These are phyloP conservation scores for Lasioglossum zephyrum DNA, from an alignment of 2,888 invertebrate species.

Conservation along the genomic window DNA sequence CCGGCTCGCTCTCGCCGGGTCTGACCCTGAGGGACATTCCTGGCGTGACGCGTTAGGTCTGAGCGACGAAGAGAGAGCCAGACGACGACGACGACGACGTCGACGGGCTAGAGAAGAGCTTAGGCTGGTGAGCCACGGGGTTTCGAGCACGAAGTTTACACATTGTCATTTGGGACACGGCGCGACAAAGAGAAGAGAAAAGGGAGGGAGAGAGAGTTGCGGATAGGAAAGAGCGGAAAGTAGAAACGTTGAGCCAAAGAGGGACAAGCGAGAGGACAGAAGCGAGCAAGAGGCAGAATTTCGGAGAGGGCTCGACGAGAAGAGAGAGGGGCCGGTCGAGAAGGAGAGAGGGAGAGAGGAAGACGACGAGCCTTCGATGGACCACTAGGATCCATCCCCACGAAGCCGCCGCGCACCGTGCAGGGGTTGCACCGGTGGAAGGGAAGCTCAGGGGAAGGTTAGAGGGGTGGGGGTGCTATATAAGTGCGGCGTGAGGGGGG, in stretches of 20 bases:
- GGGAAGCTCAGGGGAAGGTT: constrained; percentile 76
- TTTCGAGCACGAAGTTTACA: constrained; percentile 75
- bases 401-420: constrained; percentile 64
- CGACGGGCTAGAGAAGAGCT: constrained; percentile 61
- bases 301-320: constrained; percentile 11
- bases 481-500: constrained; percentile 82
- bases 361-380: constrained; percentile 66
- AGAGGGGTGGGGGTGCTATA: constrained; percentile 84
- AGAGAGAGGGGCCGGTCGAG: constrained; percentile 4
- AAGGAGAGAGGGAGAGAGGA: constrained; percentile 26
- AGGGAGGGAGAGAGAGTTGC: background rate
- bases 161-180: constrained; percentile 76
- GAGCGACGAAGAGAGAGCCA: constrained; percentile 9
- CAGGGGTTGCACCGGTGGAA: constrained; percentile 74
- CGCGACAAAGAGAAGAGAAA: background rate
- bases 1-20: constrained; percentile 43
- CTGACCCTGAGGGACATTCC: constrained; percentile 75
- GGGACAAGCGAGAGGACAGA: constrained; percentile 6
- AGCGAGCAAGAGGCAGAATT: constrained; percentile 21
- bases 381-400: constrained; percentile 77
- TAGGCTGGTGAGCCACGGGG: constrained; percentile 69
- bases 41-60: constrained; percentile 68
- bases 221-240: constrained; percentile 19
- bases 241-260: constrained; percentile 21
- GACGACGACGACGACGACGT: background rate